phyloP scores from a whole-genome alignment of 1,140 invertebrate species.

The Microvelia longipes region DNA sequence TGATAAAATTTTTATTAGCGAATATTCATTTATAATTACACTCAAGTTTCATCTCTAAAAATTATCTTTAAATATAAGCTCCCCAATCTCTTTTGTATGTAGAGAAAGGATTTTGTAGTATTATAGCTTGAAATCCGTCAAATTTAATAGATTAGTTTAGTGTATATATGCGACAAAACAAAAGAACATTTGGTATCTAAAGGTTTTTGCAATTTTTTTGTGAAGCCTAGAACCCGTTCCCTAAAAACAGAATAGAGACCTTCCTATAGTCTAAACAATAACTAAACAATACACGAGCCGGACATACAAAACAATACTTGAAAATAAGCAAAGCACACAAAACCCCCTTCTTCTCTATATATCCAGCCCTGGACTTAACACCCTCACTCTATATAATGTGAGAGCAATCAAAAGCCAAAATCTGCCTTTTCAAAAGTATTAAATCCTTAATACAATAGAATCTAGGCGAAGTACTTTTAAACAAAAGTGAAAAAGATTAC shows the following conservation, averaged over 20 bases:
- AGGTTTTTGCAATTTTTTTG: neutral
- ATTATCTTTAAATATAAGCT: too few relatives aligned
- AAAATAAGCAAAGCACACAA: neutral
- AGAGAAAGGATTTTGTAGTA: too few relatives aligned
- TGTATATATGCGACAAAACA: neutral
- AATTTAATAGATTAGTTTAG: neutral
- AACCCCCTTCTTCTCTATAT: neutral
- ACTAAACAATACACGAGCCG: neutral
- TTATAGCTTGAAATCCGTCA: neutral
- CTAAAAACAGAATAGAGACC: neutral
- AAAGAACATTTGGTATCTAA: neutral
- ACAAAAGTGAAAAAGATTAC: too few relatives aligned
- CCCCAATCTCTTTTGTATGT: too few relatives aligned
- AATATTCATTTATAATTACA: too few relatives aligned
- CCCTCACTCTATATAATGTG: neutral
- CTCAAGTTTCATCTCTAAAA: too few relatives aligned
- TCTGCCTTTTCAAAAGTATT: neutral
- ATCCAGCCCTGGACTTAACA: neutral
- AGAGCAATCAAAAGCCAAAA: neutral
- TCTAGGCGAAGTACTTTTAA: neutral
- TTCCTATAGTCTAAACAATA: neutral
- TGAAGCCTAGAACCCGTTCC: neutral
- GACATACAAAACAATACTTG: neutral
- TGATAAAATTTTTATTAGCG: too few relatives aligned
- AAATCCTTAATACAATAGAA: neutral